Evolutionary conservation across 2,113 vertebrate genomes (phyloP), one percentile per base, ranked within the genome.

Genomic region (Leuciscus idus): DNA sequence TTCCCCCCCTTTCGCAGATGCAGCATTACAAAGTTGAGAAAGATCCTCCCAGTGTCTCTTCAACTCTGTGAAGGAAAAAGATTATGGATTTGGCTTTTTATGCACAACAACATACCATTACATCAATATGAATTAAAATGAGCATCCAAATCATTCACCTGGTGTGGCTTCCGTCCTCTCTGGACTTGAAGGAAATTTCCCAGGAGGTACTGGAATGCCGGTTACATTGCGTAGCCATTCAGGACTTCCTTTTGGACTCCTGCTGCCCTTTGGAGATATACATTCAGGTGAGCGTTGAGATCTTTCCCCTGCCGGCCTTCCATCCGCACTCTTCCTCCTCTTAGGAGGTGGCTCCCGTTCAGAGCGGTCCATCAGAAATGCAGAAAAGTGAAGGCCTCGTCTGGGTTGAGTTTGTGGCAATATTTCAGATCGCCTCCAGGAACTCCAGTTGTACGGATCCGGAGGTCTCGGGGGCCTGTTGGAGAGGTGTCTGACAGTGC

Each of bases 11-110:
- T 87, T 87, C 93, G 89, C 87, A 89, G 91, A 70, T 83, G 76
- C 88, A 84, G 85, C 66, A 77, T 62, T 88, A 84, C 91, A 95
- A 91, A 92, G 90, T 30, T 89, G 85, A 80, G 91, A 87, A 73
- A 95, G 84, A 30, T 96, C 90, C 73, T 99, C 97, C 98, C 98
- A 99, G 2, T 87, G 92, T 90, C 98, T 96, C 87, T 93, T 93
- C 76, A 97, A 89, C 81, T 73, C 91, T 92, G 92, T 93, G 91
- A 48, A 85, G 3, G 15, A 17, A 15, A 68, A 46, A 6, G 19
- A 36, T n/a, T 26, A 26, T 30, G 48, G 4, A 23, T 26, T 74
- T 43, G 6, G 10, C 12, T 48, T 30, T 30, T 50, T 48, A 74
- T 26, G 23, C 2, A 48, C 72, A 48, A 48, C n/a, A 17, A 75